Evolutionary conservation across 2,888 invertebrate genomes (phyloP).

Genomic region (Andrena flavipes): DNA sequence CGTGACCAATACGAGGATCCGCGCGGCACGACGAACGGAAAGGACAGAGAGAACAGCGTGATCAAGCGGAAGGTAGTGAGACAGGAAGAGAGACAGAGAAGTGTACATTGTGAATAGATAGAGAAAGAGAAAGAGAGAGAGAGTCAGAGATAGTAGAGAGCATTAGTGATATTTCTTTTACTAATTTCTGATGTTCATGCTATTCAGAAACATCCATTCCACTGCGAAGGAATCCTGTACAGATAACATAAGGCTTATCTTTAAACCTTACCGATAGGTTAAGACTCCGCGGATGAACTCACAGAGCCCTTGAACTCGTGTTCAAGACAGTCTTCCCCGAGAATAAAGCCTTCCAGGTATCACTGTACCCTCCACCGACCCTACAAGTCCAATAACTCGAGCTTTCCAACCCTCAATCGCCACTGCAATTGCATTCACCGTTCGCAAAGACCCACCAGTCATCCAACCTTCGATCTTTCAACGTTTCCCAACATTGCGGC

Average conservation of each 20-base stretch:
- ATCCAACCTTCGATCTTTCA: too few relatives aligned
- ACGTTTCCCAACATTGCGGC: too few relatives aligned
- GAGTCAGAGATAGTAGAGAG: constrained; percentile 16
- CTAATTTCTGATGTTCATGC: background rate
- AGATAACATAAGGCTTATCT: too few relatives aligned
- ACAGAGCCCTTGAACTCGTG: background rate
- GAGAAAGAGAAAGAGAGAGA: constrained; percentile 31
- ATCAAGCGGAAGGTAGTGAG: constrained; percentile 57
- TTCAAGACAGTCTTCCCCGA: background rate
- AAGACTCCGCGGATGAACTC: background rate
- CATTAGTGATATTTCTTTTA: constrained; percentile 1
- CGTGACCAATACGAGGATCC: background rate
- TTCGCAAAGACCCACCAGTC: too few relatives aligned
- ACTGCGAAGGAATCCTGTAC: background rate
- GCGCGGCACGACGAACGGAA: constrained; percentile 9
- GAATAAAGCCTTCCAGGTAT: background rate
- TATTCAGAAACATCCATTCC: background rate
- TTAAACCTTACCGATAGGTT: too few relatives aligned
- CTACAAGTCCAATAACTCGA: background rate
- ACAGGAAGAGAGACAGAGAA: constrained; percentile 40
- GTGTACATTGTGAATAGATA: constrained; percentile 3
- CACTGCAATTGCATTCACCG: too few relatives aligned
- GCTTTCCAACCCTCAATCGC: too few relatives aligned
- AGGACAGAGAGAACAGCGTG: constrained; percentile 47
- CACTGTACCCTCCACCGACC: background rate